A percentile compares a stretch with the other conserved stretches of the same genome.
These are phyloP conservation scores for Sylvilagus bachmani DNA, from an alignment of 2,113 vertebrate species.

Conservation along the genomic window DNA sequence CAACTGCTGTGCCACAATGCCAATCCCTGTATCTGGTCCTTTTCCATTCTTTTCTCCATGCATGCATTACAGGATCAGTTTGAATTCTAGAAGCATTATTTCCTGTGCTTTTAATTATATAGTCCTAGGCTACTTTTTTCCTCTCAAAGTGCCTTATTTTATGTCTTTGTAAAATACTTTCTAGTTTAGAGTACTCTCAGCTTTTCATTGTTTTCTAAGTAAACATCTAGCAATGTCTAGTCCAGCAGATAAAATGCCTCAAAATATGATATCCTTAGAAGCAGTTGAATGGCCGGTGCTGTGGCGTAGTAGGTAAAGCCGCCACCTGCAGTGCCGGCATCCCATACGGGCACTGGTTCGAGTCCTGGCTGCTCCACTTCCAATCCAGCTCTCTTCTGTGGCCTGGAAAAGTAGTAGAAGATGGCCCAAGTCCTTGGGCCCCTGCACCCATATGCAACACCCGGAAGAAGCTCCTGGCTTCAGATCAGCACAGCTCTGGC, in stretches of 20 bases:
- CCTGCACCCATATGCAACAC: too few relatives aligned
- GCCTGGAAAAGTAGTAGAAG: too few relatives aligned
- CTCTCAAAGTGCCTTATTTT: conserved; percentile 21
- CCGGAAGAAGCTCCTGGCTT: too few relatives aligned
- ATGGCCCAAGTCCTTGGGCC: too few relatives aligned
- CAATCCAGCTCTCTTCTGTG: too few relatives aligned
- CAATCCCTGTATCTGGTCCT: not conserved
- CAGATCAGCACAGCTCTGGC: too few relatives aligned
- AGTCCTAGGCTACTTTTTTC: not conserved
- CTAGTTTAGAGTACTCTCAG: not conserved
- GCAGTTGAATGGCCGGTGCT: not conserved
- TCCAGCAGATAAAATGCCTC: not conserved
- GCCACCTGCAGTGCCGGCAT: too few relatives aligned
- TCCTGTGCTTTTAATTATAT: not conserved
- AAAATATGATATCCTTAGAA: not conserved
- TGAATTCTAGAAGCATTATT: not conserved
- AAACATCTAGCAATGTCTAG: not conserved
- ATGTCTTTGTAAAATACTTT: not conserved
- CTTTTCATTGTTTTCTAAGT: conserved; percentile 2
- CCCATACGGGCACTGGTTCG: too few relatives aligned
- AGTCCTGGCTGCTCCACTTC: too few relatives aligned
- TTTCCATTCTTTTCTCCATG: not conserved
- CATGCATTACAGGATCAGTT: not conserved
- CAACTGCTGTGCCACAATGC: too few relatives aligned
- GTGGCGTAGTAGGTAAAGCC: too few relatives aligned